phyloP scores from a whole-genome alignment of 2,797 vertebrate genomes.

The Sebastes oblongus region DNA sequence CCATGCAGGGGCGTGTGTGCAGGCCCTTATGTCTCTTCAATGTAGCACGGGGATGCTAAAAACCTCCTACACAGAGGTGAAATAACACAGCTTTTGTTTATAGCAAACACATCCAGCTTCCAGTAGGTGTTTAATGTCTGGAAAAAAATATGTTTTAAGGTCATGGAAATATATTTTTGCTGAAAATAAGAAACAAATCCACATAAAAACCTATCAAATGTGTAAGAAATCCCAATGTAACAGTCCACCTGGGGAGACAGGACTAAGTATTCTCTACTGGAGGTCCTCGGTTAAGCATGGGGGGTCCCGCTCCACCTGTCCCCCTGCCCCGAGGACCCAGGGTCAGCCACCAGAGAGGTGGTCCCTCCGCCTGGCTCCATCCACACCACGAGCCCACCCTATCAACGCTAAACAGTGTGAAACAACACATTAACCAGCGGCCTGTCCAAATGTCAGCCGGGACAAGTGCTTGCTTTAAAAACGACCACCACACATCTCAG shows the following conservation, averaged over 20 bases:
- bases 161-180: background rate
- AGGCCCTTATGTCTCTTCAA: conserved; percentile 59
- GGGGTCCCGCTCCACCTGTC: conserved; percentile 79
- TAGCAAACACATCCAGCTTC: background rate
- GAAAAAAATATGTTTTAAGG: background rate
- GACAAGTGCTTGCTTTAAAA: conserved; percentile 70
- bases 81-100: conserved; percentile 44
- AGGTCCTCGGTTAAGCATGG: conserved; percentile 65
- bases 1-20: conserved; percentile 39
- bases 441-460: conserved; percentile 77
- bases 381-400: conserved; percentile 62
- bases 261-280: conserved; percentile 47
- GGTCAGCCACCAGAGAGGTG: conserved; percentile 75
- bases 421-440: conserved; percentile 79
- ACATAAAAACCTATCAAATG: background rate
- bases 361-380: conserved; percentile 54
- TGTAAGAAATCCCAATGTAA: background rate
- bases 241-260: conserved; percentile 12
- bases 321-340: conserved; percentile 55
- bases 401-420: conserved; percentile 81
- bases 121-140: background rate
- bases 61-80: conserved; percentile 41
- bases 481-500: conserved; percentile 54
- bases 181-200: background rate
- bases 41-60: conserved; percentile 51